These are phyloP conservation scores for Drosophila obscura DNA, from an alignment of 1,140 invertebrate genomes.

Conservation along the genomic window DNA sequence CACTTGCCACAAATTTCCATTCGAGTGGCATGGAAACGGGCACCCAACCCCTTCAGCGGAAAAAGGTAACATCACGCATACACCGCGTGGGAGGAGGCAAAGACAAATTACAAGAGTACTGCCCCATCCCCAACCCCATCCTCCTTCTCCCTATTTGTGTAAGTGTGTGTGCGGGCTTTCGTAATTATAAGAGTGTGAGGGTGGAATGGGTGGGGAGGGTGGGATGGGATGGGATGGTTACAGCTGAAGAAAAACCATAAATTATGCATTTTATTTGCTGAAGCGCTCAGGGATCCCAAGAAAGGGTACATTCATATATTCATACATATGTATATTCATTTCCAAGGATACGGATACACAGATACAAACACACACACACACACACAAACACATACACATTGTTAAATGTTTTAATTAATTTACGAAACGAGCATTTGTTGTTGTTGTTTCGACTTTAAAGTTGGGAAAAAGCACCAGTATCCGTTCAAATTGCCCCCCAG, in stretches of 20 bases:
- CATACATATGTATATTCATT: too few relatives aligned
- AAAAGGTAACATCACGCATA: slow-evolving; percentile 54
- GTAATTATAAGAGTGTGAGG: slow-evolving; percentile 71
- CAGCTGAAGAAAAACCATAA: slow-evolving; percentile 54
- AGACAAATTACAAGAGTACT: too few relatives aligned
- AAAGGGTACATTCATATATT: neutral
- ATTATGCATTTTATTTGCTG: slow-evolving; percentile 74
- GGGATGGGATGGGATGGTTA: too few relatives aligned
- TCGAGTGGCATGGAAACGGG: neutral
- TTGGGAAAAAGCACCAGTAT: slow-evolving; percentile 22
- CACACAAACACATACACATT: neutral
- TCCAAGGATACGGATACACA: neutral
- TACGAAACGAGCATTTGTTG: slow-evolving; percentile 51
- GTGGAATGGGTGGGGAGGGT: too few relatives aligned
- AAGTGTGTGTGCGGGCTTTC: slow-evolving; percentile 28
- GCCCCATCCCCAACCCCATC: slow-evolving; percentile 9
- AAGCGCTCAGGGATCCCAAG: slow-evolving; percentile 52
- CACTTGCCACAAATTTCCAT: slow-evolving; percentile 31
- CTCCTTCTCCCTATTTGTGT: slow-evolving; percentile 17
- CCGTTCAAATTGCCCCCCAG: too few relatives aligned
- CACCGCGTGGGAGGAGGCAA: slow-evolving; percentile 30
- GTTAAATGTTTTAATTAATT: slow-evolving; percentile 80
- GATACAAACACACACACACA: neutral
- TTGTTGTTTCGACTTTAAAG: slow-evolving; percentile 34
- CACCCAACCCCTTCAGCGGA: slow-evolving; percentile 6